phyloP scores from a whole-genome alignment of 2,113 vertebrate species.

The Caretta caretta region DNA sequence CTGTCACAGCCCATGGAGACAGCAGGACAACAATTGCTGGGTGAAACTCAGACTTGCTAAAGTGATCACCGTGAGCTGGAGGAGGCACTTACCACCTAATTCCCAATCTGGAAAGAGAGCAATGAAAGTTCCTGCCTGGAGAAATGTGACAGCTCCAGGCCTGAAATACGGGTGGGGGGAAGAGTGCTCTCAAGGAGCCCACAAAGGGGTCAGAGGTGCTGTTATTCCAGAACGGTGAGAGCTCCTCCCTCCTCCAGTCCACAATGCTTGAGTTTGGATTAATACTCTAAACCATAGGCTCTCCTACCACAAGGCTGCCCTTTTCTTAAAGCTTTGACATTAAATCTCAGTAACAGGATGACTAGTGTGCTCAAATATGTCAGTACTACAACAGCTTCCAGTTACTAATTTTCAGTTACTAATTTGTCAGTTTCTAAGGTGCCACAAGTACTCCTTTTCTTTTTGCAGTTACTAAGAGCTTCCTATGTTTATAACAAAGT shows the following conservation, averaged over 20 bases:
- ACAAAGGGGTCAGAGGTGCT: not conserved
- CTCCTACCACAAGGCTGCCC: not conserved
- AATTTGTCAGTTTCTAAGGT: too few relatives aligned
- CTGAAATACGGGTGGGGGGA: not conserved
- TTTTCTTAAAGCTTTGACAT: not conserved
- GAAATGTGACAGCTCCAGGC: not conserved
- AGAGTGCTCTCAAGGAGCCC: not conserved
- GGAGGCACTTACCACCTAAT: not conserved
- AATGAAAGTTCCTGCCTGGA: not conserved
- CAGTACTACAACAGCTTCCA: not conserved
- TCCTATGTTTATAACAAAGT: not conserved
- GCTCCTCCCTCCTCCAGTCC: not conserved
- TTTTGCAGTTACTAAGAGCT: not conserved
- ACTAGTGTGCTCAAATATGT: not conserved
- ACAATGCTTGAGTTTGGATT: not conserved
- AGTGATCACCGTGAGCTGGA: not conserved
- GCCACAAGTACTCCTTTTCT: too few relatives aligned
- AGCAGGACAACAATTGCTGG: not conserved
- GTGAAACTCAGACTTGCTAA: not conserved
- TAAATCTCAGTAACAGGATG: constrained; percentile 21
- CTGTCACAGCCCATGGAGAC: too few relatives aligned
- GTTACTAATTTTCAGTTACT: not conserved
- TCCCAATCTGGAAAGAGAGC: not conserved
- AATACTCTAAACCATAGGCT: not conserved
- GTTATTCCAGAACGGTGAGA: not conserved